Conservation (phyloP, 2,888 invertebrate genomes). For the Mythimna lalbum region DNA sequence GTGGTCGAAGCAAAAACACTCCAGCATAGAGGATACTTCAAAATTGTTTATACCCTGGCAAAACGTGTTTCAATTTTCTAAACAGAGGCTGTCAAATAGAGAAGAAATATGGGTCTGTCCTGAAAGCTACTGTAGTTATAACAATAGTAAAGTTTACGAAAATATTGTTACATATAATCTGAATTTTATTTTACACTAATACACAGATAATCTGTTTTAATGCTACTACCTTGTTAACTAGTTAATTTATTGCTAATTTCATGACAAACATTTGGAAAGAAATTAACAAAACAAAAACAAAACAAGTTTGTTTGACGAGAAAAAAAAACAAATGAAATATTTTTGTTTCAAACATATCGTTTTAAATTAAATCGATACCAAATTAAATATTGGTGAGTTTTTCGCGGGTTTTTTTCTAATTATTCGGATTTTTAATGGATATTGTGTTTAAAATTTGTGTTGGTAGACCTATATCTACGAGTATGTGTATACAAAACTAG, state of each 20-base stretch:
- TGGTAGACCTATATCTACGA: no score
- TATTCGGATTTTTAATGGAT: no score
- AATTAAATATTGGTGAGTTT: no score
- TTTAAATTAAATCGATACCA: no score
- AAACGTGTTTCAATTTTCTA: constrained; percentile 13
- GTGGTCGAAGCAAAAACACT: neutral
- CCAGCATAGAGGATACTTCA: constrained; percentile 7
- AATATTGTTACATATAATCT: constrained; percentile 12
- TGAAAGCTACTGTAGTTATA: neutral
- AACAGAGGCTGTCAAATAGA: neutral
- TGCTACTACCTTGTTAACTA: neutral
- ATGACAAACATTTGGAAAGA: no score
- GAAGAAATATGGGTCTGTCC: neutral
- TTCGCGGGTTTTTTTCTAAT: no score
- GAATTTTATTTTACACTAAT: neutral
- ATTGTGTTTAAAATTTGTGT: no score
- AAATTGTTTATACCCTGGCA: constrained; percentile 15
- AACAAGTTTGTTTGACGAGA: no score
- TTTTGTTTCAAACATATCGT: no score
- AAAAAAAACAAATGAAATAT: neutral
- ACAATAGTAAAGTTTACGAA: neutral
- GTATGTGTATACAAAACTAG: no score
- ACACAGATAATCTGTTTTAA: no score
- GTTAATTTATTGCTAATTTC: neutral
- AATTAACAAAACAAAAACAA: no score